Evolutionary conservation across 1,140 invertebrate genomes (phyloP).

Genomic region (Neodiprion virginianus): DNA sequence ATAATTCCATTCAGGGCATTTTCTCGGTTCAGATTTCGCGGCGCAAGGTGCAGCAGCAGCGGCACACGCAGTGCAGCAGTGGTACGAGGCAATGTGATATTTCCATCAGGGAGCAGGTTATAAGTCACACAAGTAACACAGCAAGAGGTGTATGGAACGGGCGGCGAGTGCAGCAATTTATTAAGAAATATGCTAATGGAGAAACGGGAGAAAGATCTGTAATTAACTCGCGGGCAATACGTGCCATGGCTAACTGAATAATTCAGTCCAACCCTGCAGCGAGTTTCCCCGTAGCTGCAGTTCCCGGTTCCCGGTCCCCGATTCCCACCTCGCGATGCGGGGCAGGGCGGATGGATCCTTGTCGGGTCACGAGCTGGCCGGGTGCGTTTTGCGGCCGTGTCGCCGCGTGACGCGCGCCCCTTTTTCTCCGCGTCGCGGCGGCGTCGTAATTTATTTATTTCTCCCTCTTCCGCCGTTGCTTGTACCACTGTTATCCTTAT

Average conservation of each 20-base stretch:
- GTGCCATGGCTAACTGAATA: not conserved
- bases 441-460: no score
- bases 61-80: no score
- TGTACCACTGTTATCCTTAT: no score
- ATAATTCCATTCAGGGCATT: no score
- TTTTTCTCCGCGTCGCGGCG: no score
- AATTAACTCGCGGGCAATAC: not conserved
- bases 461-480: no score
- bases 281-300: not conserved
- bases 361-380: not conserved
- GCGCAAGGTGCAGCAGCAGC: no score
- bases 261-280: not conserved
- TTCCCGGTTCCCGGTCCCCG: not conserved
- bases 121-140: no score
- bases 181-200: not conserved
- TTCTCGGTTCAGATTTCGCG: no score
- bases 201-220: not conserved
- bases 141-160: not conserved
- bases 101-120: no score
- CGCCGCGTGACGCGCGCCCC: no score
- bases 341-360: not conserved
- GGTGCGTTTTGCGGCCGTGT: not conserved
- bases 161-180: conserved; percentile 3
- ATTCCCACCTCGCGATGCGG: not conserved
- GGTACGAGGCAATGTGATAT: no score